Evolutionary conservation across 2,888 invertebrate species (phyloP), one percentile per base, ranked within the genome.

Genomic region (Apodemia duryi): DNA sequence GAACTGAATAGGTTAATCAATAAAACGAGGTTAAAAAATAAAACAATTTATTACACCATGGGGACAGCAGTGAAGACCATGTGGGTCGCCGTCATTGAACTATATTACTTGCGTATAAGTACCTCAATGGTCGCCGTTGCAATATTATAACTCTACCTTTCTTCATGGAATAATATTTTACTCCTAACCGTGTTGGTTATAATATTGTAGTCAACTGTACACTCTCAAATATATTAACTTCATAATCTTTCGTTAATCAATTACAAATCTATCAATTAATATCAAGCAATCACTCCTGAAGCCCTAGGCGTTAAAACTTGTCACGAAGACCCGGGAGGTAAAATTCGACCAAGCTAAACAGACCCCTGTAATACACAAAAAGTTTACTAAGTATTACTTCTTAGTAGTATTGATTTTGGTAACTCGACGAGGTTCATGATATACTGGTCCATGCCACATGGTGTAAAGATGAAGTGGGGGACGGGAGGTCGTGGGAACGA

Each of bases 231-330:
- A 74, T 77, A 73, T 79, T 79, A 72, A 70, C 72, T 66, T 74
- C 76, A 76, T 79, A 71, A 78, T 80, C 81, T 83, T 85, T 83
- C 82, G 83, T 84, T 87, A 87, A 84, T 85, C 85, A 87, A 88
- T 88, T 87, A 84, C 75, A 79, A 82, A 77, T 81, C 83, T 80
- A 86, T 88, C 85, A 89, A 88, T 88, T 88, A 88, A 78, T 80
- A 79, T 77, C 76, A 71, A 76, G 69, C 75, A 81, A 78, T 81
- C 82, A 79, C 75, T 78, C 75, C 84, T 85, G 89, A 90, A 91
- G 84, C 90, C 87, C 81, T 88, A 87, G 83, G 82, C 85, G 82
- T 79, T 78, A 83, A 85, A 81, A 82, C 51, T 51, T 51, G 21
- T 51, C 78, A 77, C 75, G 78, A 83, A 83, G 82, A 80, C 83